Evolutionary conservation across 1,140 invertebrate species (phyloP).

Genomic region (Prorops nasuta): DNA sequence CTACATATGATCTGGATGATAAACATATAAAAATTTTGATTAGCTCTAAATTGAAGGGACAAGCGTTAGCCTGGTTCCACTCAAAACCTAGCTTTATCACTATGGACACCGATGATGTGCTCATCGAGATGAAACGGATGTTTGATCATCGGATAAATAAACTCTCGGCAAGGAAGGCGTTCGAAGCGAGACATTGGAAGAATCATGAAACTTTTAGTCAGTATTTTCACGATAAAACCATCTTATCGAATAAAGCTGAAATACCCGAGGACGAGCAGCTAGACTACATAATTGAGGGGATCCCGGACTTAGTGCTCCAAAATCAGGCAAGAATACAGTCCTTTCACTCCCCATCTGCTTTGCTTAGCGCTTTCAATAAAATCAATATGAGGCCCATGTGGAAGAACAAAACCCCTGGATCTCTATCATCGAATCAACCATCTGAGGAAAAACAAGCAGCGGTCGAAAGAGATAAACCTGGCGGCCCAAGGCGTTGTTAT

Average conservation of each 20-base stretch:
- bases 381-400: background rate
- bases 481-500: background rate
- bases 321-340: background rate
- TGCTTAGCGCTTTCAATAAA: background rate
- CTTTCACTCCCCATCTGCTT: background rate
- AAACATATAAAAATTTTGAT: background rate
- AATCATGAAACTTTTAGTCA: constrained; percentile 4
- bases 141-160: constrained; percentile 6
- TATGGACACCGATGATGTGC: background rate
- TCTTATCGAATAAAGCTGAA: background rate
- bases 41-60: constrained; percentile 2
- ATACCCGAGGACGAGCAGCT: constrained; percentile 5
- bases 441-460: background rate
- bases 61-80: constrained; percentile 8
- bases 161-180: background rate
- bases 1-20: constrained; percentile 7
- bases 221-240: constrained; percentile 9
- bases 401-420: background rate
- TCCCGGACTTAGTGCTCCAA: background rate
- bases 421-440: background rate
- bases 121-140: background rate
- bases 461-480: background rate
- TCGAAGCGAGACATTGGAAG: constrained; percentile 8
- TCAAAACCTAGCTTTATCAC: constrained; percentile 1
- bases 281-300: constrained; percentile 1